Percentiles rank a stretch among this genome's conserved stretches.
phyloP scores from a whole-genome alignment of 1,140 invertebrate species.

The Drosophila ambigua region DNA sequence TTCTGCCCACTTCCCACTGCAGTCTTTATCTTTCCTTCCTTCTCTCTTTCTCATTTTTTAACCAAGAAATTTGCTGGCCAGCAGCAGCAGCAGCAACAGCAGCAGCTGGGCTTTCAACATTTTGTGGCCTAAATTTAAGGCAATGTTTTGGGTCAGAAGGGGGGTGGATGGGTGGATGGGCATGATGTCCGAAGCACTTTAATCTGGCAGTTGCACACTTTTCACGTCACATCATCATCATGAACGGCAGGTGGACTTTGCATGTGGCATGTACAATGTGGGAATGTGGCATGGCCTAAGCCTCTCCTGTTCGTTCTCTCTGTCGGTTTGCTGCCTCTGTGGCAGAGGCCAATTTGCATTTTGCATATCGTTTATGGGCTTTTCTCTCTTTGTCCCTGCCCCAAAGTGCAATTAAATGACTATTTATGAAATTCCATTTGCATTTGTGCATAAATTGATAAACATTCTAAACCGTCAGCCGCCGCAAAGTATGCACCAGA shows the following conservation, averaged over 20 bases:
- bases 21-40: neutral
- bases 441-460: conserved; percentile 79
- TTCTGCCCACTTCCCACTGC: conserved; percentile 3
- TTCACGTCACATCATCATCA: conserved; percentile 5
- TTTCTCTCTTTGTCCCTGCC: conserved; percentile 14
- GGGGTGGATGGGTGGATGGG: no score
- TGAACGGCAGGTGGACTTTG: no score
- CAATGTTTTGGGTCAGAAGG: conserved; percentile 10
- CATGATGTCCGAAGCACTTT: conserved; percentile 17
- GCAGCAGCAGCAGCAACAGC: neutral
- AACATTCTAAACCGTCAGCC: conserved; percentile 46
- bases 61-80: conserved; percentile 15
- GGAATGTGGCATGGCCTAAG: conserved; percentile 42
- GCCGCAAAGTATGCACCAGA: conserved; percentile 32
- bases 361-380: conserved; percentile 68
- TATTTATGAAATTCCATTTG: conserved; percentile 81
- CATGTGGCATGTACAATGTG: conserved; percentile 15
- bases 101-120: conserved; percentile 20
- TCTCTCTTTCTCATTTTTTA: conserved; percentile 6
- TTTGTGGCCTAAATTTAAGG: conserved; percentile 18
- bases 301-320: conserved; percentile 26
- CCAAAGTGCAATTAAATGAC: conserved; percentile 79
- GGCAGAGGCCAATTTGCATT: conserved; percentile 63
- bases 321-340: neutral
- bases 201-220: conserved; percentile 32